Percentiles rank a stretch among this genome's conserved stretches.
phyloP scores from a whole-genome alignment of 2,113 vertebrate genomes.

The Synodontis membranacea region DNA sequence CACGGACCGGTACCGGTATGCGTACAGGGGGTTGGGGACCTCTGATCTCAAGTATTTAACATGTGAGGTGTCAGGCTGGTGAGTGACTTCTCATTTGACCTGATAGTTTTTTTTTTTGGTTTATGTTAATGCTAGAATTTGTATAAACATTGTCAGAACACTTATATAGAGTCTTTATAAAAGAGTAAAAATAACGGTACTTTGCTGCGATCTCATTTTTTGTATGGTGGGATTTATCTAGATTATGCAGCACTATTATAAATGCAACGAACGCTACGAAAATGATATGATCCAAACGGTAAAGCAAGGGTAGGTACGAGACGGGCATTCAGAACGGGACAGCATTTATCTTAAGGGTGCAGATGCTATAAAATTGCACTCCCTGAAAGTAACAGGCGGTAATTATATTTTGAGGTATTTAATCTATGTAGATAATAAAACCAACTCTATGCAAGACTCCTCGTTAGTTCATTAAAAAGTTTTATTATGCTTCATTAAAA shows the following conservation, averaged over 20 bases:
- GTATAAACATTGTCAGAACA: neutral
- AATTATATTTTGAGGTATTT: neutral
- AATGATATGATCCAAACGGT: neutral
- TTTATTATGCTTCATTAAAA: neutral
- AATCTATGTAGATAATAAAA: neutral
- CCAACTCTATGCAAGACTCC: neutral
- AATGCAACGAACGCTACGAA: neutral
- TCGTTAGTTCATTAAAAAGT: neutral
- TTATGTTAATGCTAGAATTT: neutral
- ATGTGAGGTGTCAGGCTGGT: neutral
- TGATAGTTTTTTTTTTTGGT: neutral
- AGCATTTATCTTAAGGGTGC: neutral
- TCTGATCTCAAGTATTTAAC: no score
- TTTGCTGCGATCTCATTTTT: neutral
- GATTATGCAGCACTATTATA: neutral
- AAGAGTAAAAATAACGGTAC: neutral
- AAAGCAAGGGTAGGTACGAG: neutral
- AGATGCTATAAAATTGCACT: neutral
- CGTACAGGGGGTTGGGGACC: no score
- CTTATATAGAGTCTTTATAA: neutral
- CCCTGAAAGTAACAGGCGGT: neutral
- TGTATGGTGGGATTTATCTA: neutral
- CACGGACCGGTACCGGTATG: no score
- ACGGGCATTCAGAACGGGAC: neutral
- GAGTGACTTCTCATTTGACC: neutral